Base-by-base conservation (phyloP, 2,113 vertebrate species). In the Alouatta palliata region DNA sequence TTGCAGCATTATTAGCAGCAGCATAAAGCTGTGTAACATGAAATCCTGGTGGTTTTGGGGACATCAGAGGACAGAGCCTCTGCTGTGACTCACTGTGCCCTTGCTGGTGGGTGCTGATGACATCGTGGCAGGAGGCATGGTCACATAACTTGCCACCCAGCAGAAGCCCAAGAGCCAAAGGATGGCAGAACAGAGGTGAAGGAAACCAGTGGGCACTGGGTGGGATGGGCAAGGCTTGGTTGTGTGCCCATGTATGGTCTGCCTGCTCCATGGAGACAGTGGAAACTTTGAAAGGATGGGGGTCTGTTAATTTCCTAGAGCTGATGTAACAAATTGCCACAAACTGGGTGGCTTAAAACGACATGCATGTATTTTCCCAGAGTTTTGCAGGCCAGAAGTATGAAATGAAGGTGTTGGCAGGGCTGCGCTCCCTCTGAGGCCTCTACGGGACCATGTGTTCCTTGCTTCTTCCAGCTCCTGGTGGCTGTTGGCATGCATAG, bases 231-330 rank as follows among this genome's bases (percentile, higher is more conserved):
- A 75, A 32, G 56, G n/a, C 43, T 68, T 85, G 73, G 7, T 43
- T 19, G 17, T 19, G 80, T 80, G 61, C 43, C 43, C 47, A 2
- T 13, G 30, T 92, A 45, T 77, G 45, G 6, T 47, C 77, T 58
- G 21, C 20, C 45, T 49, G 20, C 45, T 32, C 27, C 9, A 5
- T 0, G 49, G 64, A 66, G 25, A 25, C 43, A 73, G 54, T 47
- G 66, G 95, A 88, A 93, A 89, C 91, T 93, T 79, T 58, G 77
- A 83, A 95, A 89, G 79, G 52, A 32, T 11, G 21, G 16, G 21
- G 1, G 14, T 92, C 80, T 61, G 0, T 93, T 76, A 49, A 88
- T 92, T 93, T 93, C 40, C 61, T 56, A 16, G 83, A 61, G 58
- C 45, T 87, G 75, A 84, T 45, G 14, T 84, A 84, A 89, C 81